Evolutionary conservation across 2,888 invertebrate species (phyloP).

Genomic region (Pterostichus madidus): DNA sequence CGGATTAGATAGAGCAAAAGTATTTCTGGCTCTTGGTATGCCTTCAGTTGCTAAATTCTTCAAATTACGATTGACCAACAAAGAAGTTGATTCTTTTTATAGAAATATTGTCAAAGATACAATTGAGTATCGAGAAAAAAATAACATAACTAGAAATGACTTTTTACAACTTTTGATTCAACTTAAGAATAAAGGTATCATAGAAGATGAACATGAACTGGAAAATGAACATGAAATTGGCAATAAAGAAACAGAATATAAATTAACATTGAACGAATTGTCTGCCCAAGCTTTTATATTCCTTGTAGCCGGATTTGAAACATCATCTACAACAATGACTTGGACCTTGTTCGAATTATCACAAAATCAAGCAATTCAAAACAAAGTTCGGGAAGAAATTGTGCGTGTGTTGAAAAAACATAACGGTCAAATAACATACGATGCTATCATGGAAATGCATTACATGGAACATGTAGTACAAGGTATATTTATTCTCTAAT

Average conservation of each 20-base stretch:
- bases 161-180: conserved; percentile 78
- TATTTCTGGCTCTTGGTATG: not conserved
- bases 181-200: conserved; percentile 72
- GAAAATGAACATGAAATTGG: conserved; percentile 46
- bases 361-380: conserved; percentile 75
- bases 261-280: conserved; percentile 71
- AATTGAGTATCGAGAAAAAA: conserved; percentile 74
- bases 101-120: conserved; percentile 74
- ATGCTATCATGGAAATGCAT: conserved; percentile 76
- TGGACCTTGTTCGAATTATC: conserved; percentile 76
- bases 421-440: conserved; percentile 75
- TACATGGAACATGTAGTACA: conserved; percentile 77
- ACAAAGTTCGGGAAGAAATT: conserved; percentile 76
- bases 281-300: conserved; percentile 76
- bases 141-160: conserved; percentile 76
- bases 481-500: conserved; percentile 70
- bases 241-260: not conserved
- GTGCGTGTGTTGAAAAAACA: conserved; percentile 71
- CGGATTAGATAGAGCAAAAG: conserved; percentile 20
- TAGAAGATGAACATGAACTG: conserved; percentile 64
- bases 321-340: conserved; percentile 76
- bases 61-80: conserved; percentile 50
- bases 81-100: conserved; percentile 51
- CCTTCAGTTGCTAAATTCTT: conserved; percentile 18
- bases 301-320: conserved; percentile 78